A percentile compares a stretch with the other conserved stretches of the same genome.
phyloP scores from a whole-genome alignment of 2,888 invertebrate species.

The Eupelmus urozonus region DNA sequence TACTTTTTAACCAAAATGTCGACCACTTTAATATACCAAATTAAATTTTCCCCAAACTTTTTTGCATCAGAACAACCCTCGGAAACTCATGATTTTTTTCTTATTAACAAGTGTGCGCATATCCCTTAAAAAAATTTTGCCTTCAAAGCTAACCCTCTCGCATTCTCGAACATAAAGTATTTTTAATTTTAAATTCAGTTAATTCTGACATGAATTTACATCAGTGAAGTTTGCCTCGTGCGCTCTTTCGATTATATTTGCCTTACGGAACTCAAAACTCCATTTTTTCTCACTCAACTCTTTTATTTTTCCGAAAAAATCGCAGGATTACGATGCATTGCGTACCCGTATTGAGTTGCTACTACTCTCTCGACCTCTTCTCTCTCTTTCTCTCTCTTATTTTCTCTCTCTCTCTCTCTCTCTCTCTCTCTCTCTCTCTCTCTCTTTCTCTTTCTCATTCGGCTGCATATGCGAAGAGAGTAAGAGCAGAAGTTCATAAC shows the following conservation, averaged over 20 bases:
- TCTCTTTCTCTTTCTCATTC: slow-evolving; percentile 36
- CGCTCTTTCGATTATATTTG: slow-evolving; percentile 43
- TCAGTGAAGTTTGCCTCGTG: not conserved
- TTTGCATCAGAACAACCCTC: too few species aligned
- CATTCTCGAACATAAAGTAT: slow-evolving; percentile 8
- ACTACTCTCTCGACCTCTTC: slow-evolving; percentile 39
- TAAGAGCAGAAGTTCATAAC: slow-evolving; percentile 67
- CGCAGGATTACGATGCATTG: slow-evolving; percentile 63
- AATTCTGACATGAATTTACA: slow-evolving; percentile 34
- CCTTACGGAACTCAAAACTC: slow-evolving; percentile 54
- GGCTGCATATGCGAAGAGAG: not conserved
- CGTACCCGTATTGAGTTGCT: slow-evolving; percentile 63
- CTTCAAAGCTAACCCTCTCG: not conserved
- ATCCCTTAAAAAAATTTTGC: not conserved
- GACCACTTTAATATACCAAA: too few species aligned
- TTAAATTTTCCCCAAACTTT: too few species aligned
- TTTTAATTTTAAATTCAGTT: slow-evolving; percentile 35
- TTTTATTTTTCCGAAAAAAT: slow-evolving; percentile 42
- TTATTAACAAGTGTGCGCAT: too few species aligned
- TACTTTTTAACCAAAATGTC: too few species aligned
- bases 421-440: too few species aligned
- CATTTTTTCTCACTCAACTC: slow-evolving; percentile 30
- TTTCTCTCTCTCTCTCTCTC: slow-evolving; percentile 18
- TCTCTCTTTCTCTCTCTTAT: slow-evolving; percentile 23
- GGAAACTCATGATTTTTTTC: too few species aligned